Evolutionary conservation across 2,113 vertebrate species (phyloP), one percentile per base, ranked within the genome.

Genomic region (Hippocampus abdominalis): DNA sequence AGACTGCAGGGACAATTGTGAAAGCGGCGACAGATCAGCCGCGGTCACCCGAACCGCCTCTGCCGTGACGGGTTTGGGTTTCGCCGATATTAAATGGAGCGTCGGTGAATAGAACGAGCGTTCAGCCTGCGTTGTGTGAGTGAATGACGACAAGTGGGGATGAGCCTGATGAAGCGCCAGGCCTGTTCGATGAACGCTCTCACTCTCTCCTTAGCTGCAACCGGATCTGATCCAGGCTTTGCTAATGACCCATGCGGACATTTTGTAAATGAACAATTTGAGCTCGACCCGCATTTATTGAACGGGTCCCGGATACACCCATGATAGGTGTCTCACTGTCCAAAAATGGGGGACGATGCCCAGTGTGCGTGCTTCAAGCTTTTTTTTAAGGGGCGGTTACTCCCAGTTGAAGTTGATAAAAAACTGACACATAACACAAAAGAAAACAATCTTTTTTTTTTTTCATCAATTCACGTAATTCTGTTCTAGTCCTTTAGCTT

Each of bases 41-140:
- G 70, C 54, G 74, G 89, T 89, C 87, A 91, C 83, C 81, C 73
- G 86, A 90, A 84, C 79, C 84, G 71, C 67, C 76, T 83, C 76
- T 66, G 73, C 68, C 83, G 80, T 88, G 87, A 69, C 84, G 70
- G 90, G 83, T 81, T 92, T 89, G 78, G 79, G 90, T 92, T 92
- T 90, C 91, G 71, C 69, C 75, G 73, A 62, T 90, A 91, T 91
- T 92, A 85, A 90, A 91, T 91, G 87, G 87, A 84, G 77, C 71
- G 71, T 75, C 63, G 1, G 76, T 92, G 88, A 93, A 91, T 89
- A 89, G 86, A 83, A 74, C 81, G 86, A 83, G 73, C 82, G 77
- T 66, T 44, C 73, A 69, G 79, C 48, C 66, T 75, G 75, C 51
- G 9, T 23, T 72, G 77, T 7, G 76, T 71, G 76, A 81, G 83